Evolutionary conservation across 1,140 invertebrate species (phyloP), one percentile per base, ranked within the genome.

Genomic region (Hestina assimilis): DNA sequence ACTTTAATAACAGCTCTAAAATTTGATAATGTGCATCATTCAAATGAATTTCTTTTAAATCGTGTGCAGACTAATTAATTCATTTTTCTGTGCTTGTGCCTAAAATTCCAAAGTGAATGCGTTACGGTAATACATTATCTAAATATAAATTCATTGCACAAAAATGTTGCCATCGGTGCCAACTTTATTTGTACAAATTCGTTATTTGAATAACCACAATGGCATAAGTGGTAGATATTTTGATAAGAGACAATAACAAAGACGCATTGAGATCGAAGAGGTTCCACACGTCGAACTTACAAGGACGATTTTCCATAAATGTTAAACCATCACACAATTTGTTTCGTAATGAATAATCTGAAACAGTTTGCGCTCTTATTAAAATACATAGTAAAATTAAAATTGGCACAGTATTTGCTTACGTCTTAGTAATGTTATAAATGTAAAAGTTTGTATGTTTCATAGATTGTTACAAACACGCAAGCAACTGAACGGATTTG

Each of bases 201-300:
- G 12, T 26, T n/a, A 51, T 26, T 24, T 51, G 48, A 17, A 51
- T 28, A 0, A 41, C 9, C 3, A 51, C 42, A 7, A 62, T 46
- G 15, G 43, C 11, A 9, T 31, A 52, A 8, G 53, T 31, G 3
- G 59, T 41, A 12, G 26, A 40, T 6, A 46, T 19, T 1, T 19
- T 40, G 2, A 62, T 31, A 14, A 52, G 17, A 1, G 6, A 1
- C 4, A 62, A 24, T 14, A 45, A 38, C 24, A 63, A 41, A 1
- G 31, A 42, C 3, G 54, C 23, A n/a, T 63, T 15, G 6, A 54
- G 19, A 19, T 21, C 11, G 11, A 58, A 29, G 11, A 41, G n/a
- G 9, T 53, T 40, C 53, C 60, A 58, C 19, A 63, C 14, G 5
- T 15, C 14, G 21, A 33, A 58, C 4, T 50, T 38, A 9, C 47